Base-by-base conservation (phyloP, 2,888 invertebrate species). In the Sycophila texana region DNA sequence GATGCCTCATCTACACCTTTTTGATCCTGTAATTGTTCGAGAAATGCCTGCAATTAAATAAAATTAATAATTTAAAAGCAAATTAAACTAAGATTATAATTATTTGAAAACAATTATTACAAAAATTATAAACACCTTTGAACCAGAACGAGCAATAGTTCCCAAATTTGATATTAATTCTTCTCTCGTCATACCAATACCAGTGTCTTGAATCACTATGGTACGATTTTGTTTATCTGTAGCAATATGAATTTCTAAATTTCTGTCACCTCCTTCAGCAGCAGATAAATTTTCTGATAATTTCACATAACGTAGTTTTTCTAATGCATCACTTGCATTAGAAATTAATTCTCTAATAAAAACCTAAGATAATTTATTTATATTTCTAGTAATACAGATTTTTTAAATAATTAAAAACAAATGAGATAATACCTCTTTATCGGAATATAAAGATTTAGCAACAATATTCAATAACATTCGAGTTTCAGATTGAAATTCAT, bases 401-500 rank as follows among this genome's bases (percentile, higher is more conserved):
- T 22, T n/a, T 55, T 47, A 12, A 80, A 60, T 68, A 26, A 65
- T 47, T 26, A 47, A 16, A 10, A 65, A 47, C 58, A 49, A 51
- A 61, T 30, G 30, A 2, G 49, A 86, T 39, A 88, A 87, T 89
- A 96, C 96, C 93, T 99, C 99, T 91, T 98, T 98, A 86, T 99
- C 98, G 0, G 99, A 99, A 91, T 99, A 99, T 55, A 99, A 91
- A 0, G 99, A 99, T 88, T 97, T 95, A 0, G 99, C 99, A 0
- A 99, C 99, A 90, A 99, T 99, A 89, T 99, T 98, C 68, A 99
- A 91, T 58, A 99, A 90, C 95, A 98, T 98, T 81, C 96, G 92
- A 0, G 99, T 99, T 92, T 99, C 99, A 0, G 99, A 99, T 91
- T 99, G 97, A 89, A 99, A 99, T 89, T 98, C 98, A 91, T 95